Evolutionary conservation across 2,113 vertebrate genomes (phyloP).

Genomic region (Excalfactoria chinensis): DNA sequence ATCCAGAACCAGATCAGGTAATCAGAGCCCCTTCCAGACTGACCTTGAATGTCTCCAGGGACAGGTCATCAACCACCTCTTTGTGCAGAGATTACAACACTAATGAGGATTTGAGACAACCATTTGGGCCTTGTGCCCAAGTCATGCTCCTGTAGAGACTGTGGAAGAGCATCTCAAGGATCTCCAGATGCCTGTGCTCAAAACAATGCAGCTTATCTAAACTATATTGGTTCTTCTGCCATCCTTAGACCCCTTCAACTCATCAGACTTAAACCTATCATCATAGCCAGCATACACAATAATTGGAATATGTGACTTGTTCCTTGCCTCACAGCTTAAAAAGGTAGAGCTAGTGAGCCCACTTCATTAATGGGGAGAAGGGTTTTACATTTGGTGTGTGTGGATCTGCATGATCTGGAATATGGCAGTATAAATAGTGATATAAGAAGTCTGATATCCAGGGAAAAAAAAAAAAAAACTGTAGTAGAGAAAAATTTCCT

Average conservation of each 20-base stretch:
- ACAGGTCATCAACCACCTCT: no score
- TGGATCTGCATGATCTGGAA: not conserved
- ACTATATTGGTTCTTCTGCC: not conserved
- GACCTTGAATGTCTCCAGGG: no score
- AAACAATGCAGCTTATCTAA: not conserved
- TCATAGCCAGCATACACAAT: not conserved
- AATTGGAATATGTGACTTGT: not conserved
- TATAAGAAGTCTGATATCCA: not conserved
- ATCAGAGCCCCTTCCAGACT: no score
- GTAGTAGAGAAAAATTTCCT: not conserved
- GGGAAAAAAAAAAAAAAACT: not conserved
- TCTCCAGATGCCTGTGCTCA: not conserved
- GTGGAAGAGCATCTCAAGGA: not conserved
- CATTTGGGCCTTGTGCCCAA: no score
- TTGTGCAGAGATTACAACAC: not conserved
- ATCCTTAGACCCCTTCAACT: not conserved
- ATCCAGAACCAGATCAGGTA: no score
- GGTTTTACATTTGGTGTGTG: not conserved
- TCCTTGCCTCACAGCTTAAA: not conserved
- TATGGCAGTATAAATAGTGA: not conserved
- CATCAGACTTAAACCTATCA: not conserved
- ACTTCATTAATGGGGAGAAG: not conserved
- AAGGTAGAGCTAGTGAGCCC: not conserved
- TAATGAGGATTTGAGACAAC: not conserved
- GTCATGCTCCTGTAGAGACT: not conserved